phyloP scores from a whole-genome alignment of 2,888 invertebrate species.

The Drosophila helvetica region DNA sequence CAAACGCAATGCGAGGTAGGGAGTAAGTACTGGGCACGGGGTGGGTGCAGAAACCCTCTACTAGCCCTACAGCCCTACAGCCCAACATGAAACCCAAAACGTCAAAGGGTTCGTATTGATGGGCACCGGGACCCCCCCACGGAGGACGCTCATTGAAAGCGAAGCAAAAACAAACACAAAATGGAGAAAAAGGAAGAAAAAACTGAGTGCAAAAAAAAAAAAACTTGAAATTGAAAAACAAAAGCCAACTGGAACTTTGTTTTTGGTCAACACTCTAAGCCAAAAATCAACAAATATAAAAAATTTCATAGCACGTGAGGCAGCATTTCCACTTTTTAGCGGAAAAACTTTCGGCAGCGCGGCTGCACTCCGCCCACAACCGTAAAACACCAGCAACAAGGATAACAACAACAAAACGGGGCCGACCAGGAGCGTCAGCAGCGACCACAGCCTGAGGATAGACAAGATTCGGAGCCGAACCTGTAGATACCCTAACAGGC shows the following conservation, averaged over 20 bases:
- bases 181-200: conserved; percentile 29
- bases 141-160: conserved; percentile 28
- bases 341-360: conserved; percentile 66
- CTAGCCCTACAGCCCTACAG: too few relatives aligned
- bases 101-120: conserved; percentile 7
- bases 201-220: conserved; percentile 34
- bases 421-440: conserved; percentile 24
- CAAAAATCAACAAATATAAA: conserved; percentile 79
- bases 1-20: not conserved
- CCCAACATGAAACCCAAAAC: conserved; percentile 4
- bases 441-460: conserved; percentile 11
- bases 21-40: too few relatives aligned
- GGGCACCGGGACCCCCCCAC: not conserved
- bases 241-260: conserved; percentile 71
- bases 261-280: conserved; percentile 79
- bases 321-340: conserved; percentile 78
- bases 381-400: conserved; percentile 44
- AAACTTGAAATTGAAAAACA: conserved; percentile 71
- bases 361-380: conserved; percentile 21
- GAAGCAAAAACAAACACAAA: conserved; percentile 22
- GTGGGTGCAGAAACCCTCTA: too few relatives aligned
- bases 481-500: not conserved
- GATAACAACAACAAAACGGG: conserved; percentile 17
- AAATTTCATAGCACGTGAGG: conserved; percentile 73
- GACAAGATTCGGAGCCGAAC: rapidly evolving